phyloP scores from a whole-genome alignment of 1,140 invertebrate species.

The Euglossa dilemma region DNA sequence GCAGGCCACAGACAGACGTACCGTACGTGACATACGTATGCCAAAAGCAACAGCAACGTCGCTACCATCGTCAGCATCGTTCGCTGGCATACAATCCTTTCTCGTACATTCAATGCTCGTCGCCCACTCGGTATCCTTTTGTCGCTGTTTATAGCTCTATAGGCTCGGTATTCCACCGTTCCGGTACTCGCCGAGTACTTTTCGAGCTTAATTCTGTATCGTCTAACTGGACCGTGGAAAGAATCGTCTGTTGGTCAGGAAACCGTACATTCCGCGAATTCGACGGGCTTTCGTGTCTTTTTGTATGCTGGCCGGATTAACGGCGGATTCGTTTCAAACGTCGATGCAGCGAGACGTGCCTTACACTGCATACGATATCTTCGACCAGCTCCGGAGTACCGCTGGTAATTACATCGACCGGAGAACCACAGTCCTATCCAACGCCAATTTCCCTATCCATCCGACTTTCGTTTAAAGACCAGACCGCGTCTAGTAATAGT shows the following conservation, averaged over 20 bases:
- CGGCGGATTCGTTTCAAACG: not conserved
- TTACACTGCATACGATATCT: not conserved
- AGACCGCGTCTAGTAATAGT: not conserved
- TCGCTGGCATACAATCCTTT: constrained; percentile 57
- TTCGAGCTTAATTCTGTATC: constrained; percentile 43
- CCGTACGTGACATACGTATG: constrained; percentile 40
- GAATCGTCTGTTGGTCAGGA: constrained; percentile 47
- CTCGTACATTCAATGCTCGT: constrained; percentile 49
- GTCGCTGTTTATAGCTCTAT: constrained; percentile 61
- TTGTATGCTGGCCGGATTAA: constrained; percentile 3
- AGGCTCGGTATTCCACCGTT: constrained; percentile 26
- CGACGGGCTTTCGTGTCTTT: constrained; percentile 13
- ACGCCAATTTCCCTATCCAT: not conserved
- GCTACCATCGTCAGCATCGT: constrained; percentile 36
- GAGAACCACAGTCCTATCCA: not conserved
- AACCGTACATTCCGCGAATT: constrained; percentile 24
- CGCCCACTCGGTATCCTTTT: constrained; percentile 61
- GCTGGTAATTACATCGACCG: not conserved
- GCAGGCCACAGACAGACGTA: constrained; percentile 38
- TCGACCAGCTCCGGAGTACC: not conserved
- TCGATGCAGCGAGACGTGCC: not conserved
- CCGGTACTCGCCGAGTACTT: constrained; percentile 34
- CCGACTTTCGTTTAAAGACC: too few relatives aligned
- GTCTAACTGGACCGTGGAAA: constrained; percentile 52
- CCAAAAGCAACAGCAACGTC: constrained; percentile 53